Conservation (phyloP, 2,888 invertebrate species). For the Oscheius sp. region DNA sequence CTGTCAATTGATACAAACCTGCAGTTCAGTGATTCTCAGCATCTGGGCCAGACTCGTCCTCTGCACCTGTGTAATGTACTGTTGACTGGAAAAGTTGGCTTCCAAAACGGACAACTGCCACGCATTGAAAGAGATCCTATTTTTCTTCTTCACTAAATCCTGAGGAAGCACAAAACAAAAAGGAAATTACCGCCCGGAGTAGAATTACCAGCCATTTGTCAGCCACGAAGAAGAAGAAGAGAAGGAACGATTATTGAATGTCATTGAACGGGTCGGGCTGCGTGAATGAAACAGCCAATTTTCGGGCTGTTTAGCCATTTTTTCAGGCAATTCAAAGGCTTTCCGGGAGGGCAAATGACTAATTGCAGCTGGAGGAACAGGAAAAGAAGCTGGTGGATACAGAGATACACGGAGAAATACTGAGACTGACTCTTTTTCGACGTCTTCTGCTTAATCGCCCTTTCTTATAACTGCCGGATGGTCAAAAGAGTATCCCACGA, state of each 20-base stretch:
- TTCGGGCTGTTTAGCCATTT: conserved; percentile 5
- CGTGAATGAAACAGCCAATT: conserved; percentile 24
- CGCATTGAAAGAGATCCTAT: conserved; percentile 44
- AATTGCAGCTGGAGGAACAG: too few relatives aligned
- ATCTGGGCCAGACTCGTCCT: conserved; percentile 34
- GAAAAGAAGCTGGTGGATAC: too few relatives aligned
- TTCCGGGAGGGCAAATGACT: too few relatives aligned
- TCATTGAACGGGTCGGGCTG: conserved; percentile 1
- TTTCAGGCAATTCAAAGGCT: too few relatives aligned
- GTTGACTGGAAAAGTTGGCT: conserved; percentile 43
- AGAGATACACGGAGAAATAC: too few relatives aligned
- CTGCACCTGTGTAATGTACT: conserved; percentile 44
- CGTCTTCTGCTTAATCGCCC: too few relatives aligned
- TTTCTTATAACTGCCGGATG: too few relatives aligned
- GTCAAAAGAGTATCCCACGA: too few relatives aligned
- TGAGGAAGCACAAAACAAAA: too few relatives aligned
- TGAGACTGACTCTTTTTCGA: too few relatives aligned
- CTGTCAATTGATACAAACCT: not conserved
- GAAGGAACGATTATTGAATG: conserved; percentile 17
- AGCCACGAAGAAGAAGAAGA: conserved; percentile 10
- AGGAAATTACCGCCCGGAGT: too few relatives aligned
- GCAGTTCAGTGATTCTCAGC: conserved; percentile 16
- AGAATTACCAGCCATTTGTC: conserved; percentile 1
- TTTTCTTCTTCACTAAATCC: conserved; percentile 3
- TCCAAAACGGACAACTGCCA: conserved; percentile 49